These are phyloP conservation scores for Corythoichthys haematopterus DNA, from an alignment of 2,113 vertebrate genomes.

Conservation along the genomic window DNA sequence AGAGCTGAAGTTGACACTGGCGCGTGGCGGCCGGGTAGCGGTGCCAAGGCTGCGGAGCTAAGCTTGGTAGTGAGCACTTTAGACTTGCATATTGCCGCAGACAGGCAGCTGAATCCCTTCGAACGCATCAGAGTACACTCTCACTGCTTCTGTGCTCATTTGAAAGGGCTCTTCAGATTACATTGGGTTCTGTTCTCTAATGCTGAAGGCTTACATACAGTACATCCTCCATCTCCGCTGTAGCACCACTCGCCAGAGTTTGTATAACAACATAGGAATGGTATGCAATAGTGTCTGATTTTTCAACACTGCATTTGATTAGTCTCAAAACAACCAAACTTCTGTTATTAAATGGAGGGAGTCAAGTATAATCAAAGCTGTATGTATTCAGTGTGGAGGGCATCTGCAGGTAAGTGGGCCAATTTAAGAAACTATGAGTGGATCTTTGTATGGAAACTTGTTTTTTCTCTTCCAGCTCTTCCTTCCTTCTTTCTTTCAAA, in stretches of 20 bases:
- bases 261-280: background rate
- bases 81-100: conserved; percentile 43
- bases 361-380: background rate
- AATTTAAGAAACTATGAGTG: conserved; percentile 38
- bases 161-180: conserved; percentile 42
- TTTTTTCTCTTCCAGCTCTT: conserved; percentile 16
- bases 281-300: background rate
- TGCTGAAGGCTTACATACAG: conserved; percentile 27
- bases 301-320: background rate
- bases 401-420: conserved; percentile 55
- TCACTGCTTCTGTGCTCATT: conserved; percentile 25
- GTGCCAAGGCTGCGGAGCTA: conserved; percentile 51
- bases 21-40: conserved; percentile 12
- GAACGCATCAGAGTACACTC: conserved; percentile 31
- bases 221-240: conserved; percentile 13
- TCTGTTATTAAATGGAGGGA: background rate
- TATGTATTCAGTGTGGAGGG: conserved; percentile 19
- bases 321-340: background rate
- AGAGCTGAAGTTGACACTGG: conserved; percentile 63
- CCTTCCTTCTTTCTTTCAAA: conserved; percentile 13
- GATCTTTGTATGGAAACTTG: conserved; percentile 31
- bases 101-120: conserved; percentile 41
- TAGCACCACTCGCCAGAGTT: background rate
- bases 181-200: conserved; percentile 25
- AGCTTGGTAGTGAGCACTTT: conserved; percentile 56